phyloP scores from a whole-genome alignment of 1,140 invertebrate genomes.

The Euura lappo region DNA sequence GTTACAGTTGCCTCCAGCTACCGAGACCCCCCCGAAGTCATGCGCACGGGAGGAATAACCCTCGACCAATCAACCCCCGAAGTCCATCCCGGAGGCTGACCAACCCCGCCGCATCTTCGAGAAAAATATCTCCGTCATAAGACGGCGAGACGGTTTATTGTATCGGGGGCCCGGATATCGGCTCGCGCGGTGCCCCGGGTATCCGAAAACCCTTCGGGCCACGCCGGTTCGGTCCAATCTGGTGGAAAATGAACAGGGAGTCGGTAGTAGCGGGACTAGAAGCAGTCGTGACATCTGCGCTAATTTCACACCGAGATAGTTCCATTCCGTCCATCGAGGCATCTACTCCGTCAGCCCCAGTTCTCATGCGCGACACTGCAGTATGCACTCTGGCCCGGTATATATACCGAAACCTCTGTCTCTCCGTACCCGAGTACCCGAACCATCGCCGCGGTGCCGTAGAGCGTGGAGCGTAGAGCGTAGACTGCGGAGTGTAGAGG shows the following conservation, averaged over 20 bases:
- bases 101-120: background rate
- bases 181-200: no score
- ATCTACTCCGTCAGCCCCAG: background rate
- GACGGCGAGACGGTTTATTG: no score
- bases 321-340: slow-evolving; percentile 22
- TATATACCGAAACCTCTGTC: no score
- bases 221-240: slow-evolving; percentile 44
- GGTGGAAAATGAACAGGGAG: slow-evolving; percentile 60
- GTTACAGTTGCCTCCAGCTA: background rate
- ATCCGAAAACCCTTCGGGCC: slow-evolving; percentile 42
- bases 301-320: slow-evolving; percentile 62
- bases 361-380: no score
- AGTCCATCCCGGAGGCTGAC: slow-evolving; percentile 6
- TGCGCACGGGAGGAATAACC: background rate
- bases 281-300: slow-evolving; percentile 60
- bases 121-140: background rate
- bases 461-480: no score
- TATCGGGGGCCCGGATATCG: no score
- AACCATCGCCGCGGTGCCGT: no score
- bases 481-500: no score
- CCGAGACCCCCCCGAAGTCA: background rate
- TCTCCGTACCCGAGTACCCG: no score
- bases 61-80: background rate
- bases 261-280: slow-evolving; percentile 41
- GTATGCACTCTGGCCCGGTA: no score